Base-by-base conservation (phyloP, 2,888 invertebrate species). In the Stegana nigrithorax region DNA sequence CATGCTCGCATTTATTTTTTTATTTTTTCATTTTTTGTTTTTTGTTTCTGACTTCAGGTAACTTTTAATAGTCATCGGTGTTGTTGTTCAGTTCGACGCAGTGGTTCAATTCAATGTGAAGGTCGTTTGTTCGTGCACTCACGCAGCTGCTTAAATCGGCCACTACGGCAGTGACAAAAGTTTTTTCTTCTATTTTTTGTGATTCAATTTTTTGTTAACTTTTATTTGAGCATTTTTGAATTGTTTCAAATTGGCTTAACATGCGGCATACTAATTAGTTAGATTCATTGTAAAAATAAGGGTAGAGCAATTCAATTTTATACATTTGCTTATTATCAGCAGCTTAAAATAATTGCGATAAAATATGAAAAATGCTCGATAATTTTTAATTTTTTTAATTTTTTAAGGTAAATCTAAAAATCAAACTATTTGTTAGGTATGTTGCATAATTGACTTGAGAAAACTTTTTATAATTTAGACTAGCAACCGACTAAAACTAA, bases 341-440 rank as follows among this genome's bases (percentile, higher is more conserved):
- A n/a, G n/a, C n/a, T n/a, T n/a, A 32, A 32, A n/a, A 32, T n/a
- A 32, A 32, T 12, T 32, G 5, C 10, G 32, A 4, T 32, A 32
- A 2, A 32, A 32, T 32, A 32, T 32, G 32, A 32, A 12, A n/a
- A n/a, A n/a, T n/a, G n/a, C n/a, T n/a, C n/a, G n/a, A n/a, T n/a
- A n/a, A n/a, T n/a, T n/a, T 32, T 12, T 32, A 12, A 32, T 32
- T 32, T 32, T 4, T 32, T 32, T 32, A 32, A 32, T 32, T 32
- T 32, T 21, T 53, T 70, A 76, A 74, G 71, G 79, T 67, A 75
- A 75, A 79, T 75, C 73, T 79, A 77, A 77, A 77, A 75, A 71
- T 51, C 77, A 75, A 65, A 64, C 39, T 19, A 42, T 19, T 55
- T 19, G 45, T 47, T 25, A 59, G 63, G 62, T n/a, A n/a, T n/a